A percentile compares a stretch with the other conserved stretches of the same genome.
Evolutionary conservation across 2,113 vertebrate species (phyloP).

Genomic region (Salvator merianae): DNA sequence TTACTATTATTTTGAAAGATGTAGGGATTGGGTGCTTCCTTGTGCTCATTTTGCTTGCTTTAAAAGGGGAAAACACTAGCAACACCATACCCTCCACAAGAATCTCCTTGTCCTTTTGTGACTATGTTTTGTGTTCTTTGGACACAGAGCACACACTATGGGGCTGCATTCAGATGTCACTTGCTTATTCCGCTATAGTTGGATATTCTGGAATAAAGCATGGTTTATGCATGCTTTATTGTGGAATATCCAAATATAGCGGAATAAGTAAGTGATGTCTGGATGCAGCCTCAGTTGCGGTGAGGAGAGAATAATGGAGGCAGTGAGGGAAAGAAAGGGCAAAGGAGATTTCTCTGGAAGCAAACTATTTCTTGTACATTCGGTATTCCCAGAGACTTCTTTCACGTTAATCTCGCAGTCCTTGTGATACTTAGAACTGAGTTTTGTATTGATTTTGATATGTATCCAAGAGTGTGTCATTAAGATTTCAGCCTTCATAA

Average conservation of each 20-base stretch:
- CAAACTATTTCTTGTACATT: too few species aligned
- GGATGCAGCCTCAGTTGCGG: neutral
- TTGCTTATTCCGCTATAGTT: too few species aligned
- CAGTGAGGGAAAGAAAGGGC: neutral
- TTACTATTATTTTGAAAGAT: neutral
- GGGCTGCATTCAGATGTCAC: too few species aligned
- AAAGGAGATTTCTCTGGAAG: neutral
- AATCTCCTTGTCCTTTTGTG: neutral
- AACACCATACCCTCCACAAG: neutral
- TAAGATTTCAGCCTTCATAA: neutral
- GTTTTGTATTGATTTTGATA: neutral
- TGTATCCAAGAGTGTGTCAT: neutral
- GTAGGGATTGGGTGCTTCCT: neutral
- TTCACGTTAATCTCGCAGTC: neutral
- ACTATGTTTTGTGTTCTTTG: neutral
- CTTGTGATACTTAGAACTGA: neutral
- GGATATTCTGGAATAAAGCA: too few species aligned
- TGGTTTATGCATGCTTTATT: too few species aligned
- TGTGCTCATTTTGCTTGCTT: neutral
- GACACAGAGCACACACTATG: too few species aligned
- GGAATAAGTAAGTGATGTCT: too few species aligned
- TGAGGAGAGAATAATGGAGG: neutral
- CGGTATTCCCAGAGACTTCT: neutral
- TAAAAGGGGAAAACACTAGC: neutral
- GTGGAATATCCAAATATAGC: too few species aligned